Evolutionary conservation across 2,888 invertebrate genomes (phyloP).

Genomic region (Therioaphis trifolii): DNA sequence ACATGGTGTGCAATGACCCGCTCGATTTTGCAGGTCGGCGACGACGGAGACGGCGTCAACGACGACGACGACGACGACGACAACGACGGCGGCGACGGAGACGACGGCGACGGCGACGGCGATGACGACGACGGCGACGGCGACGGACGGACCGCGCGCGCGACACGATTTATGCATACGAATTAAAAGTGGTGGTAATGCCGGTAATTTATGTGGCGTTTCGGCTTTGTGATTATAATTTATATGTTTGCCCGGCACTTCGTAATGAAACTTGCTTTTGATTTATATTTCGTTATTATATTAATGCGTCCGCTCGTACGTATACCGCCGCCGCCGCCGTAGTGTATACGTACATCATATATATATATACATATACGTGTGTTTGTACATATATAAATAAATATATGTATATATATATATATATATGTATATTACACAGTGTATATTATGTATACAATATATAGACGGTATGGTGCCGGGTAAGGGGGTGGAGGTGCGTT

Average conservation of each 20-base stretch:
- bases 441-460: neutral
- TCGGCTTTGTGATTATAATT: conserved; percentile 63
- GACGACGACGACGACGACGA: neutral
- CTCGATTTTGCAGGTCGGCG: neutral
- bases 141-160: conserved; percentile 38
- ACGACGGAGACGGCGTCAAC: neutral
- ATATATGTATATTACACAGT: neutral
- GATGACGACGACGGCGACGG: neutral
- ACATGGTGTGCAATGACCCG: neutral
- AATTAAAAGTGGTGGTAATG: conserved; percentile 62
- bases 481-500: neutral
- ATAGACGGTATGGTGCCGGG: neutral
- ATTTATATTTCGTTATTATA: conserved; percentile 63
- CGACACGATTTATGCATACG: conserved; percentile 63
- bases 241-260: conserved; percentile 63
- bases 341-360: neutral
- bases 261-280: conserved; percentile 63
- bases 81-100: neutral
- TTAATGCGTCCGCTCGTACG: conserved; percentile 63
- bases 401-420: conserved; percentile 4
- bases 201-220: conserved; percentile 62
- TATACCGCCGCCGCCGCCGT: conserved; percentile 17
- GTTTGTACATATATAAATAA: neutral
- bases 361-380: neutral
- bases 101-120: neutral